Conservation (phyloP, 1,140 invertebrate species). For the Hormaphis cornu region DNA sequence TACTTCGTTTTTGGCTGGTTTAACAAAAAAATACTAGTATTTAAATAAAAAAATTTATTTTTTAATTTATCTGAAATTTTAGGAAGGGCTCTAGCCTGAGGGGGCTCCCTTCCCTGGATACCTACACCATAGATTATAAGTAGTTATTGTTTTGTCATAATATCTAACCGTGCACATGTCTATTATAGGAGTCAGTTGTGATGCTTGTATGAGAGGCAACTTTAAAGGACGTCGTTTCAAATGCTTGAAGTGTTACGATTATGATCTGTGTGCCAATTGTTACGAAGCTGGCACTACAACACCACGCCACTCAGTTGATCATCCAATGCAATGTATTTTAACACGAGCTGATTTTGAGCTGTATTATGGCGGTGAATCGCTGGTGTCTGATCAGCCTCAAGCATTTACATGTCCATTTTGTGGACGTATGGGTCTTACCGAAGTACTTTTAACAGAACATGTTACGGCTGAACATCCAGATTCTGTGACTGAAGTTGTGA, state of each 20-base stretch:
- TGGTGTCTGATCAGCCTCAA: slow-evolving; percentile 79
- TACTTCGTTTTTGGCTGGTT: no score
- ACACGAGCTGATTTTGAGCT: slow-evolving; percentile 92
- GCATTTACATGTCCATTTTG: slow-evolving; percentile 95
- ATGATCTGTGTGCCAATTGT: slow-evolving; percentile 93
- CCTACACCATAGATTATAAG: no score
- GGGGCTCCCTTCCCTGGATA: no score
- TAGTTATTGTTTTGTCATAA: no score
- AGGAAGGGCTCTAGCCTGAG: no score
- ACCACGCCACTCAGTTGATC: slow-evolving; percentile 84
- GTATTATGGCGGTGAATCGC: slow-evolving; percentile 88
- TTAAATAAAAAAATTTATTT: no score
- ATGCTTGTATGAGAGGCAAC: slow-evolving; percentile 97
- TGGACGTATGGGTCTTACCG: slow-evolving; percentile 90
- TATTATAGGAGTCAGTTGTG: slow-evolving; percentile 88
- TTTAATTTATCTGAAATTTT: no score
- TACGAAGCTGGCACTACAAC: slow-evolving; percentile 90
- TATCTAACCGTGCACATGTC: background rate
- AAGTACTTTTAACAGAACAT: slow-evolving; percentile 83
- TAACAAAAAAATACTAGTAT: no score
- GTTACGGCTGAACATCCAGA: slow-evolving; percentile 80
- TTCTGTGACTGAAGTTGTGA: slow-evolving; percentile 73
- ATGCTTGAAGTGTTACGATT: slow-evolving; percentile 97
- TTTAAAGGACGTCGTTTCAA: slow-evolving; percentile 95
- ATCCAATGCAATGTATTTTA: slow-evolving; percentile 97